A percentile compares a stretch with the other conserved stretches of the same genome.
phyloP scores from a whole-genome alignment of 2,113 vertebrate genomes.

The Atlantisia rogersi region DNA sequence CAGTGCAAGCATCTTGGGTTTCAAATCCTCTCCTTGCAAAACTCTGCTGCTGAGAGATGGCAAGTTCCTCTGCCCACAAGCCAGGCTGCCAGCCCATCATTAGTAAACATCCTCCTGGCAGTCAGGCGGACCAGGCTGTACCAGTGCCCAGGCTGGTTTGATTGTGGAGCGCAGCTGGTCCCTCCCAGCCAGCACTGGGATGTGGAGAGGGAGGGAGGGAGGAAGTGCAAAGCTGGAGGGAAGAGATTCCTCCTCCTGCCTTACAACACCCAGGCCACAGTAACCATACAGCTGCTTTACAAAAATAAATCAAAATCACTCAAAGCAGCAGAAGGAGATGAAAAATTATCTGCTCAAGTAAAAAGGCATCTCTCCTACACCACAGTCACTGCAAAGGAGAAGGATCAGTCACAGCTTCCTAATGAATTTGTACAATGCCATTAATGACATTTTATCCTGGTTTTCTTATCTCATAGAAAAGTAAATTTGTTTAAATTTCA shows the following conservation, averaged over 20 bases:
- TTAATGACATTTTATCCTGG: not conserved
- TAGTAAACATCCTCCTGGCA: slow-evolving; percentile 16
- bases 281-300: not conserved
- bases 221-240: not conserved
- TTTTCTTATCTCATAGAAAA: not conserved
- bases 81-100: not conserved
- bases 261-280: not conserved
- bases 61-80: not conserved
- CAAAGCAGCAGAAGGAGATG: rapidly evolving
- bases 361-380: not conserved
- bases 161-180: not conserved
- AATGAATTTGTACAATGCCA: not conserved
- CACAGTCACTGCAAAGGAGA: not conserved
- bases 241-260: not conserved
- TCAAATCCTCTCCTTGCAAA: not conserved
- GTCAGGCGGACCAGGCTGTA: not conserved
- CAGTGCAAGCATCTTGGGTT: not conserved
- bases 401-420: not conserved
- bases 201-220: not conserved
- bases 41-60: not conserved
- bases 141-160: not conserved
- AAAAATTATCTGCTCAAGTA: not conserved
- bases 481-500: not conserved
- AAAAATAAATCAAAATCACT: not conserved
- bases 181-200: not conserved